phyloP scores from a whole-genome alignment of 2,113 vertebrate species.

The Agapornis roseicollis region DNA sequence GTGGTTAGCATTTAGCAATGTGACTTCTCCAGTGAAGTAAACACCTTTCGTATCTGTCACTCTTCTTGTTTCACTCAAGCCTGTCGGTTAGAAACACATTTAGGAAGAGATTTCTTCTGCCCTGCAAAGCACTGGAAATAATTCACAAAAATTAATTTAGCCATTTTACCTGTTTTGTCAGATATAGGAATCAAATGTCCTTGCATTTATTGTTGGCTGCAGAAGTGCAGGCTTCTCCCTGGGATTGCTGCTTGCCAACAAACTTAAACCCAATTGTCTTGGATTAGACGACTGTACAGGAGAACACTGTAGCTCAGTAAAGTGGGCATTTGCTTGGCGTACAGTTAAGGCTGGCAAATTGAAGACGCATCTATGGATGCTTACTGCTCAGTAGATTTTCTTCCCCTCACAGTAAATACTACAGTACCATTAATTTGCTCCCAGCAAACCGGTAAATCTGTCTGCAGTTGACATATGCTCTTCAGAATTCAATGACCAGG shows the following conservation, averaged over 20 bases:
- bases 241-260: not conserved
- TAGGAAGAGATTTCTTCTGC: not conserved
- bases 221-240: not conserved
- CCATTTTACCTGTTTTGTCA: not conserved
- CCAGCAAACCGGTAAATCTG: not conserved
- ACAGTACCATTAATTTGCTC: not conserved
- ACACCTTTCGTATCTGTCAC: constrained; percentile 28
- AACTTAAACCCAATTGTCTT: not conserved
- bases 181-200: not conserved
- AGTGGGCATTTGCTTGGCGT: not conserved
- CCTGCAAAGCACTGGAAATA: not conserved
- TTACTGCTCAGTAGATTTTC: not conserved
- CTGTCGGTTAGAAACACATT: not conserved
- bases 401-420: not conserved
- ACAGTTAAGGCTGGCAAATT: not conserved
- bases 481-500: not conserved
- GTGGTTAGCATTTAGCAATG: constrained; percentile 58
- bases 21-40: constrained; percentile 33
- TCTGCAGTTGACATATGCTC: not conserved
- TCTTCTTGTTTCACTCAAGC: not conserved
- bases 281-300: not conserved
- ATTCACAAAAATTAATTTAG: not conserved
- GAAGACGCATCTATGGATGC: not conserved
- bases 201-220: not conserved
- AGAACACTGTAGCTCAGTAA: not conserved